Base-by-base conservation (phyloP, 1,140 invertebrate genomes). In the Polypedilum vanderplanki region DNA sequence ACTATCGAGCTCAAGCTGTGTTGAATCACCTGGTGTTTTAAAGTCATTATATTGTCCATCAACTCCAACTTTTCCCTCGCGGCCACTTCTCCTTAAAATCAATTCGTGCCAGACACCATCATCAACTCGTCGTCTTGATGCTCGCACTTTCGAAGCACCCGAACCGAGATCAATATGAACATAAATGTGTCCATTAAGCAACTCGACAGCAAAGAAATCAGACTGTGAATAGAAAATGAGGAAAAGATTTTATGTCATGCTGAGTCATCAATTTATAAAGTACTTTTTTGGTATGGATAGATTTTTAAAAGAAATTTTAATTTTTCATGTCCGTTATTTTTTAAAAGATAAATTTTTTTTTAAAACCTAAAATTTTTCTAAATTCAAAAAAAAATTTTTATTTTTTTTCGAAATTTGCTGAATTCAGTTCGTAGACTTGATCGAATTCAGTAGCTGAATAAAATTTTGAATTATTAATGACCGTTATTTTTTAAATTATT, bases 41-140 rank as follows among this genome's bases (percentile, higher is more conserved):
- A 98, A 98, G 79, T 97, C 93, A n/a, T 91, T 91, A 76, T 90
- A 90, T 18, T 91, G 88, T 0, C 91, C 91, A 82, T 98, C 96
- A 0, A 98, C 93, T 12, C 90, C 92, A n/a, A 98, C 91, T 76
- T 90, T 87, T 5, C 96, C 95, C 64, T 92, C 90, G 77, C 91
- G 86, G 15, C 91, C 92, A 76, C 89, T 91, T 75, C 94, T 85
- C 75, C 91, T 86, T 76, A 98, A 82, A 8, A 90, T 87, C 1
- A 98, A 90, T 78, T 94, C 91, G 80, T 99, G 97, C 93, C 95
- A 97, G 40, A 89, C 87, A 0, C 93, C 93, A 79, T 98, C 96
- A 81, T 96, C 93, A 0, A 99, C 89, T 57, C 91, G 85, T 73
- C 90, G 83, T 65, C 91, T 86, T 0, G 94, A 95, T 0, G 92